Conservation (phyloP, 2,888 invertebrate genomes). For the Temnothorax ravouxi region DNA sequence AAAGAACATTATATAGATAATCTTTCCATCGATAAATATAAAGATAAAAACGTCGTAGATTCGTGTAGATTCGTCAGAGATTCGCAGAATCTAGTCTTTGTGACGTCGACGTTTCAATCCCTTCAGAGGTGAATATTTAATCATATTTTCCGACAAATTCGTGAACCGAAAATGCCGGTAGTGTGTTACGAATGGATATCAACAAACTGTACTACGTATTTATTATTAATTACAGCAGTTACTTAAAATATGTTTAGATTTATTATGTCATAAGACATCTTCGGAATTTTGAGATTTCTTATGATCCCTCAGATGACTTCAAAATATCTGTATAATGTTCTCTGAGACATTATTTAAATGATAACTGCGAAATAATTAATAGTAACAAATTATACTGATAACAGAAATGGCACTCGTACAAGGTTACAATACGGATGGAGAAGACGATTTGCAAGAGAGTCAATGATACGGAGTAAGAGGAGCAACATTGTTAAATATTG, state of each 20-base stretch:
- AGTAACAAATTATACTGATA: neutral
- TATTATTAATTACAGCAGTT: neutral
- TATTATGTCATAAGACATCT: neutral
- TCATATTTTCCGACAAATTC: neutral
- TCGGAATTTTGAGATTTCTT: neutral
- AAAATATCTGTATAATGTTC: neutral
- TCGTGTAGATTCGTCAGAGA: no score
- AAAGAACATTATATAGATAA: neutral
- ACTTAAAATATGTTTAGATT: neutral
- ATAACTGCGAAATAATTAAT: neutral
- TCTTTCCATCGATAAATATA: no score
- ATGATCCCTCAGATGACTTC: neutral
- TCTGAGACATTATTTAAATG: neutral
- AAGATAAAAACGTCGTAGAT: no score
- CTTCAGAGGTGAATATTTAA: no score
- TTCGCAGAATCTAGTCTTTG: no score
- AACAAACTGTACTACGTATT: neutral
- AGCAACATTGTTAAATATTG: constrained; percentile 4
- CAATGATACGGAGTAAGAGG: constrained; percentile 66
- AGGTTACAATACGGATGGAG: constrained; percentile 14
- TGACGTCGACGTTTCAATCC: no score
- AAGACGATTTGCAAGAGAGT: constrained; percentile 29
- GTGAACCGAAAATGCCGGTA: neutral
- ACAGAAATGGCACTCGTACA: constrained; percentile 42
- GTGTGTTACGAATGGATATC: neutral